phyloP scores from a whole-genome alignment of 2,113 vertebrate genomes.

The Cephalopterus ornatus region DNA sequence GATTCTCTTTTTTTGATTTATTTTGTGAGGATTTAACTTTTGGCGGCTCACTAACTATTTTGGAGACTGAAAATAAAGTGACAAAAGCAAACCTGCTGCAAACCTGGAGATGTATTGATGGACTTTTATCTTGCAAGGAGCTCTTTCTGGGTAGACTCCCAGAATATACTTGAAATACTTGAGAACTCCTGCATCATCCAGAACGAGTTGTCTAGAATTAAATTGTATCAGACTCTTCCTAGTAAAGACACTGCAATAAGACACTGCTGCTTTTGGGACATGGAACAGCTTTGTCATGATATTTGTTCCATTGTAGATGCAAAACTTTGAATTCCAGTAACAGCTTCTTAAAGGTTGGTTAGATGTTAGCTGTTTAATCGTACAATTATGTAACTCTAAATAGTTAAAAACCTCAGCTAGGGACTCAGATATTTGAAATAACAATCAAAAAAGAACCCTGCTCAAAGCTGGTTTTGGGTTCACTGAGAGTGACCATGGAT shows the following conservation, averaged over 20 bases:
- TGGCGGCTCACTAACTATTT: conserved; percentile 11
- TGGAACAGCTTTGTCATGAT: background rate
- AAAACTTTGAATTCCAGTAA: background rate
- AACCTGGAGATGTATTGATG: background rate
- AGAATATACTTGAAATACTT: background rate
- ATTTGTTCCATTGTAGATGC: background rate
- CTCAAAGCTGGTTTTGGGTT: background rate
- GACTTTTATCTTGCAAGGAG: background rate
- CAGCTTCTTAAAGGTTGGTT: background rate
- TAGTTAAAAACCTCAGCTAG: background rate
- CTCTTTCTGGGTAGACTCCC: background rate
- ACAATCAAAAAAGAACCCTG: background rate
- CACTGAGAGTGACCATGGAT: background rate
- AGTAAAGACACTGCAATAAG: background rate
- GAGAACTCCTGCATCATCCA: background rate
- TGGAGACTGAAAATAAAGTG: conserved; percentile 33
- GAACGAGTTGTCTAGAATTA: background rate
- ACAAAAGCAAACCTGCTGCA: conserved; percentile 7
- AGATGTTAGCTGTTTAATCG: background rate
- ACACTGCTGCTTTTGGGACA: background rate
- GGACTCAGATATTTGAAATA: background rate
- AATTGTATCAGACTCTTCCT: background rate
- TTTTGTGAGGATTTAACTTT: background rate
- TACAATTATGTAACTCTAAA: background rate
- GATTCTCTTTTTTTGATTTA: background rate